These are phyloP conservation scores for Amia ocellicauda DNA, from an alignment of 2,113 vertebrate genomes.

Conservation along the genomic window DNA sequence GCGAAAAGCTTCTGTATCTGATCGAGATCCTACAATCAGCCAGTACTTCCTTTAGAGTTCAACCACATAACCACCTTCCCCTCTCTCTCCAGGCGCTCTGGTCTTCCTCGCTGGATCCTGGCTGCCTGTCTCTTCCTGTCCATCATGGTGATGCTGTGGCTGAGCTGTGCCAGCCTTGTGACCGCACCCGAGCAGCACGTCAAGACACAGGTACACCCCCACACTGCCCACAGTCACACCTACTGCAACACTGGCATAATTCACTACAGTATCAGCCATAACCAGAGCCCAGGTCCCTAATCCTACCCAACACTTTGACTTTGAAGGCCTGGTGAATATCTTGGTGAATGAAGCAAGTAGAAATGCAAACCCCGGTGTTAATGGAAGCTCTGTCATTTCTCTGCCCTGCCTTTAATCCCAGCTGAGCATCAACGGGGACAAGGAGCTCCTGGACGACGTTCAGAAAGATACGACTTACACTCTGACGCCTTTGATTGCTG, in stretches of 20 bases:
- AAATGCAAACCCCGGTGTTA: no score
- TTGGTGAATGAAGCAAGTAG: no score
- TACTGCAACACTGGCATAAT: not conserved
- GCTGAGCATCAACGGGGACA: constrained; percentile 88
- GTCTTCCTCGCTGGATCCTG: constrained; percentile 93
- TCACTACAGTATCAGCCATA: no score
- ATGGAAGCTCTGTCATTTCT: not conserved
- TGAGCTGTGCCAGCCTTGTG: constrained; percentile 92
- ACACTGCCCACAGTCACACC: not conserved
- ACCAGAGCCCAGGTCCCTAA: no score
- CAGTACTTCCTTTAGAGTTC: no score
- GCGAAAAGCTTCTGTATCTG: no score
- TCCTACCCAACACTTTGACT: no score
- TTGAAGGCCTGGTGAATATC: no score
- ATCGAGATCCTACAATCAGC: no score
- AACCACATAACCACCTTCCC: no score
- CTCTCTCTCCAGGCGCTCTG: constrained; percentile 75
- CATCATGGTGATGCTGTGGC: constrained; percentile 94
- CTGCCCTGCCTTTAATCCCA: constrained; percentile 37
- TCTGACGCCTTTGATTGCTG: constrained; percentile 68
- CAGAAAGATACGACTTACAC: constrained; percentile 67
- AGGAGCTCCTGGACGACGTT: constrained; percentile 76
- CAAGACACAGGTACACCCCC: constrained; percentile 76
- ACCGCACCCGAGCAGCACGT: constrained; percentile 88
- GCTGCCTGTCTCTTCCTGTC: constrained; percentile 92